Conservation (phyloP, 1,140 invertebrate species). For the Anthonomus grandis region DNA sequence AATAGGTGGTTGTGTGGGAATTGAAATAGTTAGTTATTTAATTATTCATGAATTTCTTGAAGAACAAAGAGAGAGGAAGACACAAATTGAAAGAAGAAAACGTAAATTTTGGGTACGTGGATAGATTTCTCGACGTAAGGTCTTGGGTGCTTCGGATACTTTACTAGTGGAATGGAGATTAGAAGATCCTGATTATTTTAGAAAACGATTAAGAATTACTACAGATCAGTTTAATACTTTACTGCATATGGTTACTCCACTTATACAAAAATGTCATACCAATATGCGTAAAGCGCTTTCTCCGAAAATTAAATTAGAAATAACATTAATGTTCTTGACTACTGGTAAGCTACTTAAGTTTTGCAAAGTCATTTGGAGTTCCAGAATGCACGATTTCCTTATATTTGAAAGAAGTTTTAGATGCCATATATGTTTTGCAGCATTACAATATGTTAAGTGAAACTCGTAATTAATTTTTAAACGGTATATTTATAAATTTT, state of each 20-base stretch:
- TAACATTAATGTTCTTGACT: neutral
- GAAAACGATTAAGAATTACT: conserved; percentile 1
- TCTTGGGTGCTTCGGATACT: conserved; percentile 5
- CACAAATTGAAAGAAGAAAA: conserved; percentile 1
- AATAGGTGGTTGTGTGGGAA: no score
- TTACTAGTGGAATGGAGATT: neutral
- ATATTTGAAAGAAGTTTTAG: neutral
- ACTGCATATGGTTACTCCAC: conserved; percentile 1
- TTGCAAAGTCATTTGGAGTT: neutral
- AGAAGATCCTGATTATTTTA: conserved; percentile 6
- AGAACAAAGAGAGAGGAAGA: conserved; percentile 4
- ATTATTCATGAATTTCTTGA: conserved; percentile 3
- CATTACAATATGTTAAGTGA: neutral
- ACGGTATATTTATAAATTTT: no score
- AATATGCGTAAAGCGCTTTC: conserved; percentile 7
- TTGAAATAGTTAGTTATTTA: conserved; percentile 1
- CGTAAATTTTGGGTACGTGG: neutral
- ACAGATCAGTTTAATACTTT: conserved; percentile 7
- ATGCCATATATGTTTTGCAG: neutral
- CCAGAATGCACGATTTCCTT: neutral
- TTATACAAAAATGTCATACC: neutral
- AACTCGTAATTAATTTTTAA: neutral
- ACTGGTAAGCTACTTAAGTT: neutral
- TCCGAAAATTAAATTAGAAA: conserved; percentile 6
- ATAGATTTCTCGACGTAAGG: conserved; percentile 3